phyloP scores from a whole-genome alignment of 2,888 invertebrate genomes.

The Hydropsyche betteni region DNA sequence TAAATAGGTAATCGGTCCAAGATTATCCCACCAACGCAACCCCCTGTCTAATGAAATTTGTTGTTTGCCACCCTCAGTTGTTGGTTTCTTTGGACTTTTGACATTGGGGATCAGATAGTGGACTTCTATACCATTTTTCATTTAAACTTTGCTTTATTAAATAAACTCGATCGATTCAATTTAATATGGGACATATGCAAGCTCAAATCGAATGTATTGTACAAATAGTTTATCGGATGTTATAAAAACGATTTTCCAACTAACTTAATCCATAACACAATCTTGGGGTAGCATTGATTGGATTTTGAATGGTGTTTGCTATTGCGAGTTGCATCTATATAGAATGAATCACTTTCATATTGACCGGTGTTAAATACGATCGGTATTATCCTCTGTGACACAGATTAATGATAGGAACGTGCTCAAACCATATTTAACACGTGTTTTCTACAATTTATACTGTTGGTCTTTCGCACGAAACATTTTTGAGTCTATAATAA shows the following conservation, averaged over 20 bases:
- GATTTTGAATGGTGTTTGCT: slow-evolving; percentile 36
- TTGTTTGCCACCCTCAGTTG: slow-evolving; percentile 41
- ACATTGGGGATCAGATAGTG: slow-evolving; percentile 27
- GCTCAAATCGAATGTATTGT: background rate
- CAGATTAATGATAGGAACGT: slow-evolving; percentile 4
- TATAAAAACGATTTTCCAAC: too few species aligned
- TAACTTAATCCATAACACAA: background rate
- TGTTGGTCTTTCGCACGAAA: background rate
- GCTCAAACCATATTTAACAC: background rate
- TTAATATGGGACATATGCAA: background rate
- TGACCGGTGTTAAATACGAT: slow-evolving; percentile 30
- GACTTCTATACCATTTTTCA: slow-evolving; percentile 19
- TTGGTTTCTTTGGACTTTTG: slow-evolving; percentile 35
- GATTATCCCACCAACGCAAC: slow-evolving; percentile 42
- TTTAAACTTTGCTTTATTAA: slow-evolving; percentile 23
- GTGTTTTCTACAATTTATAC: background rate
- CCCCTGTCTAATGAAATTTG: slow-evolving; percentile 48
- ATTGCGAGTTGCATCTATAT: slow-evolving; percentile 2
- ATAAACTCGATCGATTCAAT: background rate
- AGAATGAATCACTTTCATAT: slow-evolving; percentile 32
- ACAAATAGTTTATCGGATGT: background rate
- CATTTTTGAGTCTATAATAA: background rate
- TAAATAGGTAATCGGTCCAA: slow-evolving; percentile 48
- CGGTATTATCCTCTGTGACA: slow-evolving; percentile 13
- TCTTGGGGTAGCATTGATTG: slow-evolving; percentile 36